Percentiles rank a stretch among this genome's conserved stretches.
Conservation (phyloP, 2,888 invertebrate genomes). For the Phyllotreta striolata region DNA sequence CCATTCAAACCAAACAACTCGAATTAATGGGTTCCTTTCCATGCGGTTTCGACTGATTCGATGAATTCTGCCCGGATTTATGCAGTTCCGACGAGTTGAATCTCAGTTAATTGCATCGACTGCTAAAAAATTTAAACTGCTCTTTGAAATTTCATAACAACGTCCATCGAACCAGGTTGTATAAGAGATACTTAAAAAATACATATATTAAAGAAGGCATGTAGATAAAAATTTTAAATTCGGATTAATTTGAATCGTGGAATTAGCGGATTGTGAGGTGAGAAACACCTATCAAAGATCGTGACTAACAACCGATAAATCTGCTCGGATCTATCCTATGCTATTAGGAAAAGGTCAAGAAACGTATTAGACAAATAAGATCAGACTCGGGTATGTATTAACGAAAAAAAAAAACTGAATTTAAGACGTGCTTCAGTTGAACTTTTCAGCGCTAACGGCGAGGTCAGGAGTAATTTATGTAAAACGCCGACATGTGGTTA, state of each 20-base stretch:
- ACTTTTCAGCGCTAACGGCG: constrained; percentile 7
- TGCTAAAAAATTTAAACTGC: too few relatives aligned
- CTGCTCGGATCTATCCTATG: neutral
- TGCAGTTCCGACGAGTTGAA: too few relatives aligned
- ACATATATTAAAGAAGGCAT: too few relatives aligned
- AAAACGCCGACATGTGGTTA: constrained; percentile 9
- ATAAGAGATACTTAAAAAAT: too few relatives aligned
- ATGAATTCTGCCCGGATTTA: too few relatives aligned
- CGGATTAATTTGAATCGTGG: too few relatives aligned
- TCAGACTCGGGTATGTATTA: neutral
- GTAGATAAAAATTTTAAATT: too few relatives aligned
- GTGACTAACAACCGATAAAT: constrained; percentile 1
- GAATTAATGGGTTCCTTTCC: constrained; percentile 30
- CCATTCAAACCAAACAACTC: constrained; percentile 23
- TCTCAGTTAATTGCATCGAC: too few relatives aligned
- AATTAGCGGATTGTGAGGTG: too few relatives aligned
- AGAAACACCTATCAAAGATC: neutral
- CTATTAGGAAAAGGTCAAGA: constrained; percentile 10
- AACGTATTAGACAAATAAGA: constrained; percentile 10
- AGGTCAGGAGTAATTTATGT: constrained; percentile 10
- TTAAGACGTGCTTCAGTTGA: constrained; percentile 2
- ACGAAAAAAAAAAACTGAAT: constrained; percentile 1
- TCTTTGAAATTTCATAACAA: too few relatives aligned
- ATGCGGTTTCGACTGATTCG: constrained; percentile 5
- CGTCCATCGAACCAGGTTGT: too few relatives aligned